These are phyloP conservation scores for Indicator maculatus DNA, from an alignment of 2,113 vertebrate species.

Conservation along the genomic window DNA sequence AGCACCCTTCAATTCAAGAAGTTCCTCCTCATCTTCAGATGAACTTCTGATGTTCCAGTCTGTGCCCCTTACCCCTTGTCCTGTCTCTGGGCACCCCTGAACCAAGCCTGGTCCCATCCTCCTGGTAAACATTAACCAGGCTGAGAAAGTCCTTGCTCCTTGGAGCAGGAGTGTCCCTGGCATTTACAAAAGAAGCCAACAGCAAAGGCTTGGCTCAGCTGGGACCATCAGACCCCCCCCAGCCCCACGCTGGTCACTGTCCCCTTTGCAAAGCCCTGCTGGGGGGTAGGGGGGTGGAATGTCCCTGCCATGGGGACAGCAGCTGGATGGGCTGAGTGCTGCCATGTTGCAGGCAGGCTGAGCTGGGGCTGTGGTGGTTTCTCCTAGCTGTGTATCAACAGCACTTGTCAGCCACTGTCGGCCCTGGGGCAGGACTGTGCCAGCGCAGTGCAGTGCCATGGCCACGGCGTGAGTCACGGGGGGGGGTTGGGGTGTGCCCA, in stretches of 20 bases:
- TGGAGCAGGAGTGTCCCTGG: background rate
- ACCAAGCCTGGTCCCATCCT: no score
- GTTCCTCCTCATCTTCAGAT: no score
- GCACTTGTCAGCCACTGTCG: background rate
- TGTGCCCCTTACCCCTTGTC: no score
- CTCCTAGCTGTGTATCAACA: conserved; percentile 48
- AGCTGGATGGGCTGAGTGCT: rapidly evolving
- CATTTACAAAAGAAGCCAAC: background rate
- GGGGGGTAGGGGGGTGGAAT: no score
- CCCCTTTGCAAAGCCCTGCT: background rate
- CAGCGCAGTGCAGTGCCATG: background rate
- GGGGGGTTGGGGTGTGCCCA: background rate
- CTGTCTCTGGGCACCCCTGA: no score
- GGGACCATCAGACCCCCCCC: no score
- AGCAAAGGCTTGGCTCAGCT: no score
- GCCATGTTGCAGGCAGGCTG: background rate
- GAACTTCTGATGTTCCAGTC: no score
- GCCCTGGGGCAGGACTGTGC: background rate
- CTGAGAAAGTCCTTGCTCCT: background rate
- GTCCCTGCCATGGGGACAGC: background rate
- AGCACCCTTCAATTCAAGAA: no score
- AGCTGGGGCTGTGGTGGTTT: background rate
- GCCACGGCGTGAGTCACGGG: conserved; percentile 29
- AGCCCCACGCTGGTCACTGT: background rate
- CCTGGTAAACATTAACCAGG: no score